A percentile compares a stretch with the other conserved stretches of the same genome.
Conservation (phyloP, 2,888 invertebrate species). For the Leptogaster cylindrica region DNA sequence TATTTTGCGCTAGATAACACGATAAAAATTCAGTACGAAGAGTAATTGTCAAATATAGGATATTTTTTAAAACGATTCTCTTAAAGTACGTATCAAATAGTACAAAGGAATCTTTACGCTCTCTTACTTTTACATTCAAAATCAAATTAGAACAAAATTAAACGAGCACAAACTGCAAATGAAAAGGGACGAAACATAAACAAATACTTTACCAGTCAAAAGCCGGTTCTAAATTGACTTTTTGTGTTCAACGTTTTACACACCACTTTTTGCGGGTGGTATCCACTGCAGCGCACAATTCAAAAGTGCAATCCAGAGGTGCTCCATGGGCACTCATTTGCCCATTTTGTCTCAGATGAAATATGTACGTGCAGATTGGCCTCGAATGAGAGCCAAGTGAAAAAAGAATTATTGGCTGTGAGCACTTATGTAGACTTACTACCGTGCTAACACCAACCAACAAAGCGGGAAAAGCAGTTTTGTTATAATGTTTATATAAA, state of each 20-base stretch:
- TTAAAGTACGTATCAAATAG: too few species aligned
- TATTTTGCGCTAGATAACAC: too few species aligned
- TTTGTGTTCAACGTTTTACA: constrained; percentile 32
- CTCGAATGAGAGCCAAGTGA: background rate
- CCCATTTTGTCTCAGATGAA: constrained; percentile 41
- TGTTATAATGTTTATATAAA: constrained; percentile 34
- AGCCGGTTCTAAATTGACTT: constrained; percentile 38
- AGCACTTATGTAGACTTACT: constrained; percentile 38
- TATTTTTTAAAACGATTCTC: too few species aligned
- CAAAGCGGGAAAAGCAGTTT: constrained; percentile 40
- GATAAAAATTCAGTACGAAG: too few species aligned
- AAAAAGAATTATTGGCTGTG: constrained; percentile 41
- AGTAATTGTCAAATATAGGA: too few species aligned
- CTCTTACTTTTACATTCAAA: constrained; percentile 3
- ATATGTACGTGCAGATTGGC: constrained; percentile 3
- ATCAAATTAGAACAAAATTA: background rate
- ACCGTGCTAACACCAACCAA: constrained; percentile 23
- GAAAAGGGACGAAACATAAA: constrained; percentile 31
- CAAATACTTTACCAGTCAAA: constrained; percentile 38
- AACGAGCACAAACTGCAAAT: background rate
- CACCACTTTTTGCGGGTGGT: constrained; percentile 24
- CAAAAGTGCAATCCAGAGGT: constrained; percentile 40
- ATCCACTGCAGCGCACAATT: constrained; percentile 33
- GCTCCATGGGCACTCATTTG: constrained; percentile 42
- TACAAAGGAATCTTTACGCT: background rate